Conservation (phyloP, 2,113 vertebrate genomes). For the Dolichotis patagonum region DNA sequence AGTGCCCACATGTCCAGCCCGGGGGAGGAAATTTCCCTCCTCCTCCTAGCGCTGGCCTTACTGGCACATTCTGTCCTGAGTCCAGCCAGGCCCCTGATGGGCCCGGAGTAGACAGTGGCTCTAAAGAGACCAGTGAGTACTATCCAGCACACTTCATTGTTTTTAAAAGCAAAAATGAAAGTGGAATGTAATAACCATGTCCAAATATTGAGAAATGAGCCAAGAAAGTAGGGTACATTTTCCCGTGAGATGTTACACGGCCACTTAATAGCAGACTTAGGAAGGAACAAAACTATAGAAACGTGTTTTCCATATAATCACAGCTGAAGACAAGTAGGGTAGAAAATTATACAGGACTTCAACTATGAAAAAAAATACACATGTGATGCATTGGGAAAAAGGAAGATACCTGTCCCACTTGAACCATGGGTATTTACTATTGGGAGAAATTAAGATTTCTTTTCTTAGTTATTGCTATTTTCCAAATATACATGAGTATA, state of each 20-base stretch:
- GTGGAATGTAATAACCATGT: neutral
- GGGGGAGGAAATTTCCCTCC: too few species aligned
- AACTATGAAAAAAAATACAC: neutral
- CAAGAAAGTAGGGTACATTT: neutral
- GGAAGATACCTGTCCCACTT: neutral
- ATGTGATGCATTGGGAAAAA: neutral
- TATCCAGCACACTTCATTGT: slow-evolving; percentile 20
- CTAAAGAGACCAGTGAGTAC: slow-evolving; percentile 35
- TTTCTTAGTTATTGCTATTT: slow-evolving; percentile 1
- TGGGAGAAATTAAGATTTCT: neutral
- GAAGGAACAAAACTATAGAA: slow-evolving; percentile 8
- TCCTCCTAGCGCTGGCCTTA: neutral
- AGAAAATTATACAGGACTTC: slow-evolving; percentile 36
- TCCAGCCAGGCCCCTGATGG: slow-evolving; percentile 4
- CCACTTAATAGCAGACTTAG: neutral
- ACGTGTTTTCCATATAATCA: slow-evolving; percentile 23
- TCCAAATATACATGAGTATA: neutral
- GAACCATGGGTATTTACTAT: neutral
- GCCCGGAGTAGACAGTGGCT: neutral
- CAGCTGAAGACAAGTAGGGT: slow-evolving; percentile 30
- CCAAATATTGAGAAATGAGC: neutral
- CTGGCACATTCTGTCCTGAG: neutral
- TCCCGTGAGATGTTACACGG: neutral
- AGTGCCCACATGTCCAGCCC: neutral
- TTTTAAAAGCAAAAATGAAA: slow-evolving; percentile 62